Conservation (phyloP, 2,888 invertebrate species). For the Pherbina coryleti region DNA sequence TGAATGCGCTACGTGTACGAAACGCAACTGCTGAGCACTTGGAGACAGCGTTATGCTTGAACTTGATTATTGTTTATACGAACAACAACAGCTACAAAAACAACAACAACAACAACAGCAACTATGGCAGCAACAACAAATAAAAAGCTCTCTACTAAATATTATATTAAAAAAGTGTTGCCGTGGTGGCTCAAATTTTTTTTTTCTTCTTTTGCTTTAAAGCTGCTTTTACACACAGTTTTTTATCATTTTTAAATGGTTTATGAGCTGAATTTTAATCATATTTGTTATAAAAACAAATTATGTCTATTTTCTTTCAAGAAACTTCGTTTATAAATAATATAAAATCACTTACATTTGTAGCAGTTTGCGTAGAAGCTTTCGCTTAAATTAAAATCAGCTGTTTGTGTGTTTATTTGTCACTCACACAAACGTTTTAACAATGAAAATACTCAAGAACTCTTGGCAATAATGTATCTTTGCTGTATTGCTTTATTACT, state of each 20-base stretch:
- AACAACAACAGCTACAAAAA: background rate
- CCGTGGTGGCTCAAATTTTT: background rate
- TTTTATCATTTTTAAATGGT: background rate
- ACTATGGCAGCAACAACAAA: background rate
- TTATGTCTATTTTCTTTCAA: background rate
- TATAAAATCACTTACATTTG: too few species aligned
- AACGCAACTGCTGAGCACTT: slow-evolving; percentile 43
- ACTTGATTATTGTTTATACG: slow-evolving; percentile 47
- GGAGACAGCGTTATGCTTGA: slow-evolving; percentile 45
- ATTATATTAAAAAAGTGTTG: slow-evolving; percentile 25
- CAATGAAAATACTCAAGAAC: too few species aligned
- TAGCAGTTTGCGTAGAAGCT: background rate
- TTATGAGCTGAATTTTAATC: background rate
- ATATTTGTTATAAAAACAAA: background rate
- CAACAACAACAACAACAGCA: slow-evolving; percentile 1
- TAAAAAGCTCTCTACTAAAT: slow-evolving; percentile 5
- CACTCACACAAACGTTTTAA: background rate
- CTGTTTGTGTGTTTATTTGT: background rate
- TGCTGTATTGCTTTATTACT: background rate
- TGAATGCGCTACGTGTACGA: slow-evolving; percentile 49
- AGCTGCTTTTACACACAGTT: background rate
- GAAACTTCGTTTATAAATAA: background rate
- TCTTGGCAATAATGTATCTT: too few species aligned
- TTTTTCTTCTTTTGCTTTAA: background rate
- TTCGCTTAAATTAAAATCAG: background rate